Evolutionary conservation across 2,888 invertebrate species (phyloP), one percentile per base, ranked within the genome.

Genomic region (Chouioia cunea): DNA sequence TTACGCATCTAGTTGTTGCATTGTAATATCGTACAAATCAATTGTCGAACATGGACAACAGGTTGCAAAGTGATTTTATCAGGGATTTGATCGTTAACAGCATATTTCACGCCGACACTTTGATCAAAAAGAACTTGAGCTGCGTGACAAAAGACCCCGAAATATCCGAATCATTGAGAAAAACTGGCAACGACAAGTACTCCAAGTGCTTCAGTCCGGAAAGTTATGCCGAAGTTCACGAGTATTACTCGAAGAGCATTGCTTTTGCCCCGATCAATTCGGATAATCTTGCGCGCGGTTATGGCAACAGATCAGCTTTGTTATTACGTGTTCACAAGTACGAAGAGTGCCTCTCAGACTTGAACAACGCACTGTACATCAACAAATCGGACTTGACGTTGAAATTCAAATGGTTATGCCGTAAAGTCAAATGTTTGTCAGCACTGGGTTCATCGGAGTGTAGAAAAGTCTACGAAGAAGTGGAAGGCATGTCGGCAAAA

Each of bases 241-340:
- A 53, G n/a, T 4, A 56, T 14, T 68, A 68, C 12, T 59, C 18
- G 8, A 86, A 89, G 79, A 89, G 92, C 73, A 86, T 93, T 75
- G 88, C 90, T 16, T 87, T 87, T 83, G 91, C 93, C 12, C 89
- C 89, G 60, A 69, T 73, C 2, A 82, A 86, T 48, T 89, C 91
- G 18, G 89, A 90, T 74, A 88, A 88, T 78, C 88, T 92, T 74
- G 86, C 88, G n/a, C 83, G 92, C 58, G 92, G 92, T 0, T 89
- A 91, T 79, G 91, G 92, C 0, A 95, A 95, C 81, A 89, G 95
- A 77, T 93, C 94, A 53, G 93, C 93, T 46, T 90, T 92, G 12
- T 88, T 93, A 59, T 90, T 88, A 75, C 88, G 89, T 75, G 86
- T 91, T 79, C 87, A 89, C 72, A 88, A 90, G 53, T 92, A 90